phyloP scores from a whole-genome alignment of 2,888 invertebrate genomes.

The Drosophila trichaetosa region DNA sequence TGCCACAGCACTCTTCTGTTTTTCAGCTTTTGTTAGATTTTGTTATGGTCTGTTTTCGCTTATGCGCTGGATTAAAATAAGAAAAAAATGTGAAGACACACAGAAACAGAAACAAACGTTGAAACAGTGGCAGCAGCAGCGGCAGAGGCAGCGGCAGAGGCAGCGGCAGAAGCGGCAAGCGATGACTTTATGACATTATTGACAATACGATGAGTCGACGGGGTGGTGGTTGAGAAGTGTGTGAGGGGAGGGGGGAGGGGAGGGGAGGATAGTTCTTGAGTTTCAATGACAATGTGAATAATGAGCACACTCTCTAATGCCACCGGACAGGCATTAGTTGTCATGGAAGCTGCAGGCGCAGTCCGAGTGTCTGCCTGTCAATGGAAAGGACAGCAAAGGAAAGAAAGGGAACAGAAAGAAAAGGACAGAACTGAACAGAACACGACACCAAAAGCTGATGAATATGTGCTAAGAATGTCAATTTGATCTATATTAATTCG shows the following conservation, averaged over 20 bases:
- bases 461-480: conserved; percentile 11
- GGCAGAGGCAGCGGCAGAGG: not conserved
- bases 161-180: conserved; percentile 8
- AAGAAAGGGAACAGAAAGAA: conserved; percentile 11
- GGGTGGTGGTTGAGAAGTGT: not conserved
- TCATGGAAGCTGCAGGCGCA: conserved; percentile 24
- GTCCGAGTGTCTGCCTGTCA: not conserved
- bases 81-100: not conserved
- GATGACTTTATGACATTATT: conserved; percentile 30
- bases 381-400: not conserved
- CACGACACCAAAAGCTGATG: not conserved
- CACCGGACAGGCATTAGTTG: conserved; percentile 19
- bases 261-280: not conserved
- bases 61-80: conserved; percentile 56
- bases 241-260: not conserved
- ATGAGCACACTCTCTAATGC: conserved; percentile 41
- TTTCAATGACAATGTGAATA: conserved; percentile 15
- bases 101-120: not conserved
- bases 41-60: conserved; percentile 64
- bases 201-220: conserved; percentile 16
- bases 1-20: conserved; percentile 36
- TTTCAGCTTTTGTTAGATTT: conserved; percentile 53
- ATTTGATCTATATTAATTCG: not conserved
- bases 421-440: conserved; percentile 12
- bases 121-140: not conserved